Evolutionary conservation across 1,140 invertebrate genomes (phyloP), one percentile per base, ranked within the genome.

Genomic region (Ylistrum balloti): DNA sequence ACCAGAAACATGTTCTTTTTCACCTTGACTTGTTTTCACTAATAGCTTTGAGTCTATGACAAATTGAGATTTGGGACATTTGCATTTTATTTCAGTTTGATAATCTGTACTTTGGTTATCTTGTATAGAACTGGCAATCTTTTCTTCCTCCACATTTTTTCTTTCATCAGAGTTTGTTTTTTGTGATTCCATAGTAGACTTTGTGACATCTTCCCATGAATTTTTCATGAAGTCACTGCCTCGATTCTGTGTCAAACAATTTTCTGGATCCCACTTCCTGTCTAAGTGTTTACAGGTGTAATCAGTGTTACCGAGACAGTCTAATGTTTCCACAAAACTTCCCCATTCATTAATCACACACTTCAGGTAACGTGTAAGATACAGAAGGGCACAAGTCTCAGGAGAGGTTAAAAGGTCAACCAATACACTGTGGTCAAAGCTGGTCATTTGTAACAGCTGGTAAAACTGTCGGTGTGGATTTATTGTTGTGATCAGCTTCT

Each of bases 321-420:
- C 28, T 33, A 85, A 74, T 15, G 86, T 86, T 90, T 88, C 33
- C 2, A 90, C 33, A 85, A 90, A 92, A 32, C 33, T 86, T 13
- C 89, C 85, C 92, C 92, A 93, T 17, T 91, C 85, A 41, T 33
- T 38, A 17, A 86, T 15, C 20, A 98, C 97, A 96, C 98, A 98
- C 94, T 99, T 98, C 32, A 99, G 97, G 94, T 98, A 98, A 92
- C 98, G 97, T 87, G 98, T 96, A 87, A 99, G 96, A 96, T 99
- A 99, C 5, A 98, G 96, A 85, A 99, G 96, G 95, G 99, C 99
- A 96, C 98, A 98, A 9, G 98, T 99, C 95, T 99, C 98, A 95
- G 98, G 98, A 93, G 98, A 98, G 33, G 98, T 98, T 90, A 99
- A 97, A 95, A 98, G 97, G 96, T 99, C 98, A 45, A 99, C 96